Conservation (phyloP, 2,797 vertebrate species). For the Choloepus didactylus region DNA sequence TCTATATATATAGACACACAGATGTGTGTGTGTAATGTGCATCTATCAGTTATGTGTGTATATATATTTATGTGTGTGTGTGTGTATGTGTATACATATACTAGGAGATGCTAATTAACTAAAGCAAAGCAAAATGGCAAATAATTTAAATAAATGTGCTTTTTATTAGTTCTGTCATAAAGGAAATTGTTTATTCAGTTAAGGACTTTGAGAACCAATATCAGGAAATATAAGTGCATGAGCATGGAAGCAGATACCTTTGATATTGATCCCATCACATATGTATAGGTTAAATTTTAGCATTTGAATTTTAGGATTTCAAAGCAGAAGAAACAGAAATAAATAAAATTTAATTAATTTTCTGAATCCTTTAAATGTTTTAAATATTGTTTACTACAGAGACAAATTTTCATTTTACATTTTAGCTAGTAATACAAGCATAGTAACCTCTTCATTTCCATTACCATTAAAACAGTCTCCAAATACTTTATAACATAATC, state of each 20-base stretch:
- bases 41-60: too few relatives aligned
- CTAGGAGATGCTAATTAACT: not conserved
- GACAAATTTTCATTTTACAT: not conserved
- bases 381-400: not conserved
- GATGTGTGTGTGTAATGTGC: too few relatives aligned
- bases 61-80: not conserved
- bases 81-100: not conserved
- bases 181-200: not conserved
- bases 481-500: not conserved
- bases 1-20: not conserved
- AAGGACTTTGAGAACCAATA: not conserved
- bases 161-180: not conserved
- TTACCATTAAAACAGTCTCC: not conserved
- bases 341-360: not conserved
- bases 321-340: not conserved
- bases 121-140: not conserved
- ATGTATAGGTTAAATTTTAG: not conserved
- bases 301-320: not conserved
- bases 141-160: not conserved
- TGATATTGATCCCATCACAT: not conserved
- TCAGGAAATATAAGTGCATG: not conserved
- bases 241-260: not conserved
- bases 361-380: not conserved
- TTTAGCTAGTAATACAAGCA: not conserved
- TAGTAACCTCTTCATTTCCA: not conserved